phyloP scores from a whole-genome alignment of 2,888 invertebrate species.

The Erebia ligea region DNA sequence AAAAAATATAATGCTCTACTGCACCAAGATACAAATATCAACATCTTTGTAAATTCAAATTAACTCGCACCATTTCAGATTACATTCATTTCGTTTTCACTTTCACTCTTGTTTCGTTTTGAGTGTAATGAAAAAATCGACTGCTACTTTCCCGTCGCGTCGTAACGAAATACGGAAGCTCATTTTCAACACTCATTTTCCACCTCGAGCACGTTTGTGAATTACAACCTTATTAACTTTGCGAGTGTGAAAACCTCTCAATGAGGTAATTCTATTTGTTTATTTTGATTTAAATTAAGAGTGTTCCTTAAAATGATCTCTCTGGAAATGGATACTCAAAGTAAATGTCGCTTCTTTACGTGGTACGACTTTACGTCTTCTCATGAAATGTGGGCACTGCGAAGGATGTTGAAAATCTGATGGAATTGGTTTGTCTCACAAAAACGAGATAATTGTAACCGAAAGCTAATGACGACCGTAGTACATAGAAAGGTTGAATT shows the following conservation, averaged over 20 bases:
- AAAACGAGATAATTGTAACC: too few relatives aligned
- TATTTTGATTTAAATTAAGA: too few relatives aligned
- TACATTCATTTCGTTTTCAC: constrained; percentile 27
- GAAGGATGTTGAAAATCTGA: too few relatives aligned
- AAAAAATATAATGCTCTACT: neutral
- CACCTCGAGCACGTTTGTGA: constrained; percentile 3
- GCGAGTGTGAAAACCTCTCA: neutral
- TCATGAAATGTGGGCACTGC: too few relatives aligned
- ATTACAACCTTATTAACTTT: neutral
- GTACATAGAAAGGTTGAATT: too few relatives aligned
- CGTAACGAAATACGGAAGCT: constrained; percentile 16
- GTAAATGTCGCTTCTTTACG: too few relatives aligned
- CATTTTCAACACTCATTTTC: constrained; percentile 20
- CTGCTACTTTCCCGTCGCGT: constrained; percentile 13
- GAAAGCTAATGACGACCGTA: too few relatives aligned
- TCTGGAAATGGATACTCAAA: too few relatives aligned
- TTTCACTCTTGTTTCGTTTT: constrained; percentile 24
- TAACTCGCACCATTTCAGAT: constrained; percentile 18
- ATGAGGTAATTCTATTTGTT: too few relatives aligned
- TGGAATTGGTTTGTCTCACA: too few relatives aligned
- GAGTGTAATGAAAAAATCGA: constrained; percentile 31
- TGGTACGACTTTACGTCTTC: too few relatives aligned
- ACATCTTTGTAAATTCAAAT: constrained; percentile 28
- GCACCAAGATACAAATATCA: neutral
- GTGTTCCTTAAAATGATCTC: too few relatives aligned